These are phyloP conservation scores for Ariolimax columbianus DNA, from an alignment of 2,888 invertebrate genomes.

Conservation along the genomic window DNA sequence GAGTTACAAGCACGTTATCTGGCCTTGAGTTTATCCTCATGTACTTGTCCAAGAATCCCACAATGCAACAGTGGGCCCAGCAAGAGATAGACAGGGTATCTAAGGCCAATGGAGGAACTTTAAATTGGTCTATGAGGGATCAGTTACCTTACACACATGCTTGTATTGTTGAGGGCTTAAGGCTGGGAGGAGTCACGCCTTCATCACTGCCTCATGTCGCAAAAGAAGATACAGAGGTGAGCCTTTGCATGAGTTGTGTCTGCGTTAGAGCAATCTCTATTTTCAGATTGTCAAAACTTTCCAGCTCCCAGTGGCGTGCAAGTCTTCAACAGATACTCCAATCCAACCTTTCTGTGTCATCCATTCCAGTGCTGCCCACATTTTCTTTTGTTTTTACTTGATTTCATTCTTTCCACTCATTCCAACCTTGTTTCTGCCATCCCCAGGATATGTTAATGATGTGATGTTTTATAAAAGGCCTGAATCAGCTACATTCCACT, in stretches of 20 bases:
- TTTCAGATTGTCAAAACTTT: not conserved
- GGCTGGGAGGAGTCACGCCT: slow-evolving; percentile 55
- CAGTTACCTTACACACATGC: slow-evolving; percentile 53
- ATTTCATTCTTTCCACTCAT: too few relatives aligned
- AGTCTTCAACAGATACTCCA: too few relatives aligned
- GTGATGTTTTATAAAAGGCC: too few relatives aligned
- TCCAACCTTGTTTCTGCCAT: too few relatives aligned
- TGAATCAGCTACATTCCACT: too few relatives aligned
- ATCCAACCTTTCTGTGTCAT: too few relatives aligned
- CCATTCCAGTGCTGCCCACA: too few relatives aligned
- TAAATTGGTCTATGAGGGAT: slow-evolving; percentile 52
- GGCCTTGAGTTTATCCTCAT: slow-evolving; percentile 54
- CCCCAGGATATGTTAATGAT: too few relatives aligned
- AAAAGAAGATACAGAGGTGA: slow-evolving; percentile 51
- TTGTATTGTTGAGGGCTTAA: slow-evolving; percentile 51
- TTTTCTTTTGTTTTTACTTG: too few relatives aligned
- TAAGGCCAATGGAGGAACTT: slow-evolving; percentile 4
- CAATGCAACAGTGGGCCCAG: slow-evolving; percentile 52
- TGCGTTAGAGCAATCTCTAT: too few relatives aligned
- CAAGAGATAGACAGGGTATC: slow-evolving; percentile 47
- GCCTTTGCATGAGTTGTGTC: not conserved
- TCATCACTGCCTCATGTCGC: slow-evolving; percentile 57
- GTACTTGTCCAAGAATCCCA: slow-evolving; percentile 51
- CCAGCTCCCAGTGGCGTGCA: too few relatives aligned
- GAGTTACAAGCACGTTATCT: slow-evolving; percentile 53